Evolutionary conservation across 2,888 invertebrate genomes (phyloP), one percentile per base, ranked within the genome.

Genomic region (Pseudanteris insignis): DNA sequence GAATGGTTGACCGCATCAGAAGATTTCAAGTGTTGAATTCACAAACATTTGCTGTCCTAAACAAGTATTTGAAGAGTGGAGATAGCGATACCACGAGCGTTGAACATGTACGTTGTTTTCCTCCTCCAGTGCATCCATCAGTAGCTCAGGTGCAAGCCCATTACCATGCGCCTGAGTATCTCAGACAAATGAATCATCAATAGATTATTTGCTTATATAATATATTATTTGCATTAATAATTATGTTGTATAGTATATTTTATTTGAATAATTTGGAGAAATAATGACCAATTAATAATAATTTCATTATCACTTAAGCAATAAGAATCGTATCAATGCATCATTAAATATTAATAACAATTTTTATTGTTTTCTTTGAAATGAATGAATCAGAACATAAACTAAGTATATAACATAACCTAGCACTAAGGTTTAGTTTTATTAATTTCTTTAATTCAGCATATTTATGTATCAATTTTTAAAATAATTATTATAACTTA

Each of bases 11-110:
- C 81, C 87, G 98, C 64, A 96, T 99, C 73, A 86, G 98, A 33
- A 89, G 97, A 55, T 98, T 98, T 83, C 98, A 99, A 83, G 96
- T 99, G 62, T 84, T 99, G 51, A 99, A 99, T 84, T 96, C 95
- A 7, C 98, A 99, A 84, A 95, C 97, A 69, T 96, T 96, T 83
- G 94, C 96, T 30, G 91, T 95, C 63, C 84, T 97, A 58, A 93
- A 95, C 81, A 95, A 97, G 75, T 96, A 96, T 81, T 85, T 96
- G 60, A 92, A 92, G 71, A 90, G 91, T 1, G 91, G 90, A 47
- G 89, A 90, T 71, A 88, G 88, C 50, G 92, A 92, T 74, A 83
- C 84, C 8, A 89, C 91, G 30, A 94, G 95, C 33, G 95, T 96
- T 9, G 97, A 98, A 78, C 96, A 97, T 78, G 96, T 97, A 8